Conservation (phyloP, 2,888 invertebrate genomes). For the Plagodis pulveraria region DNA sequence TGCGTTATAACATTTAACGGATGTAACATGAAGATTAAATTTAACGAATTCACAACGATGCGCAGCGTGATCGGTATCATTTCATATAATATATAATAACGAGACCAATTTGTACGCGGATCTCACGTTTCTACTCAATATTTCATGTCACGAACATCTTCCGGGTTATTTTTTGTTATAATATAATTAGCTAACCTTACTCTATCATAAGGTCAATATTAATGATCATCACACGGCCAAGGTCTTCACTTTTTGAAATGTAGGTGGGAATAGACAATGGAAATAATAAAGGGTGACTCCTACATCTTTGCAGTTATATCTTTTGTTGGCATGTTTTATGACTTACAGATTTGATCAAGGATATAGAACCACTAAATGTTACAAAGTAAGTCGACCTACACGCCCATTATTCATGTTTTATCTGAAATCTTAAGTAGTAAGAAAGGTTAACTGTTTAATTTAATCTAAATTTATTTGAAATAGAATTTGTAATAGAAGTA, state of each 20-base stretch:
- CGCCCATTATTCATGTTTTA: slow-evolving; percentile 17
- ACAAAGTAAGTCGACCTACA: slow-evolving; percentile 12
- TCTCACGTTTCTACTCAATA: slow-evolving; percentile 64
- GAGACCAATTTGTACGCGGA: slow-evolving; percentile 47
- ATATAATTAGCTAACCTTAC: slow-evolving; percentile 66
- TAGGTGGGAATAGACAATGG: slow-evolving; percentile 45
- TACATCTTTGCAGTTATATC: slow-evolving; percentile 25
- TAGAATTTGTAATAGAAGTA: slow-evolving; percentile 1
- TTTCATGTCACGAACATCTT: slow-evolving; percentile 57
- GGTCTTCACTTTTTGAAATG: slow-evolving; percentile 42
- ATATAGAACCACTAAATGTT: slow-evolving; percentile 3
- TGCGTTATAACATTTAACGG: too few relatives aligned
- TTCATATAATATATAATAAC: neutral
- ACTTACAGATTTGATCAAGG: slow-evolving; percentile 14
- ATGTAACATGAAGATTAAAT: slow-evolving; percentile 6
- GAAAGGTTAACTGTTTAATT: slow-evolving; percentile 21
- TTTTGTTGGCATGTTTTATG: slow-evolving; percentile 8
- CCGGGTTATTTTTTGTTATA: slow-evolving; percentile 66
- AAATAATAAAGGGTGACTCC: slow-evolving; percentile 41
- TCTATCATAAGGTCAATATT: slow-evolving; percentile 59
- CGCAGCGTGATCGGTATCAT: too few relatives aligned
- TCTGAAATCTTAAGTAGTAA: slow-evolving; percentile 1
- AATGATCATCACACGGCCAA: slow-evolving; percentile 62
- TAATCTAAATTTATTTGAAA: slow-evolving; percentile 7
- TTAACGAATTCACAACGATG: slow-evolving; percentile 5